Percentiles rank a stretch among this genome's conserved stretches.
Evolutionary conservation across 1,140 invertebrate species (phyloP).

Genomic region (Bradysia coprophila): DNA sequence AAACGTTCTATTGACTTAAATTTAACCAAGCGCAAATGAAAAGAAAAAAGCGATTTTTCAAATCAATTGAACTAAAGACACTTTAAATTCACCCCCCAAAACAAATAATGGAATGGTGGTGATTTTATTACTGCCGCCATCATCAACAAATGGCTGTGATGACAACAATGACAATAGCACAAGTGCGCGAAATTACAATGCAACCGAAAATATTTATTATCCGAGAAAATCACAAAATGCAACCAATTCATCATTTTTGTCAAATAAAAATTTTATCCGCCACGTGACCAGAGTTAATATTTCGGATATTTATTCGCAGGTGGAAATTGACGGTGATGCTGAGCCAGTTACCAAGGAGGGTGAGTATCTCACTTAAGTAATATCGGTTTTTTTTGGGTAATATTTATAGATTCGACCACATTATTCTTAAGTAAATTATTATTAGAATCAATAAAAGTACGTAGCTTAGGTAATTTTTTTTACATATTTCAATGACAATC

Average conservation of each 20-base stretch:
- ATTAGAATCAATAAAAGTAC: background rate
- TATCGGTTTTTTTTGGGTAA: background rate
- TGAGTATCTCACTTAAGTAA: conserved; percentile 8
- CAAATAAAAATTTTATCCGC: conserved; percentile 16
- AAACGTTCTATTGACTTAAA: too few species aligned
- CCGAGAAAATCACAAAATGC: background rate
- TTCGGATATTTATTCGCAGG: conserved; percentile 25
- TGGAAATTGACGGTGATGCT: conserved; percentile 22
- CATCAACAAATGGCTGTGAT: conserved; percentile 12
- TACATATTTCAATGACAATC: too few species aligned
- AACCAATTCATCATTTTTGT: too few species aligned
- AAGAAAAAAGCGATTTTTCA: too few species aligned
- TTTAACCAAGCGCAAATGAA: too few species aligned
- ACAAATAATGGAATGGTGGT: conserved; percentile 23
- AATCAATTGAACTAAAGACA: too few species aligned
- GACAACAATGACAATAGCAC: conserved; percentile 1
- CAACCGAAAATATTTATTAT: background rate
- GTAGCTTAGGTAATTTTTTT: too few species aligned
- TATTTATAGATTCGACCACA: background rate
- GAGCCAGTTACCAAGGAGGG: conserved; percentile 27
- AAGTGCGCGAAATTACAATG: conserved; percentile 4
- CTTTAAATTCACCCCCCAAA: background rate
- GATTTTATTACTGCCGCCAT: conserved; percentile 24
- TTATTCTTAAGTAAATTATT: background rate
- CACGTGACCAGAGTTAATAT: conserved; percentile 26